Conservation (phyloP, 1,140 invertebrate species). For the Drosophila mayri region DNA sequence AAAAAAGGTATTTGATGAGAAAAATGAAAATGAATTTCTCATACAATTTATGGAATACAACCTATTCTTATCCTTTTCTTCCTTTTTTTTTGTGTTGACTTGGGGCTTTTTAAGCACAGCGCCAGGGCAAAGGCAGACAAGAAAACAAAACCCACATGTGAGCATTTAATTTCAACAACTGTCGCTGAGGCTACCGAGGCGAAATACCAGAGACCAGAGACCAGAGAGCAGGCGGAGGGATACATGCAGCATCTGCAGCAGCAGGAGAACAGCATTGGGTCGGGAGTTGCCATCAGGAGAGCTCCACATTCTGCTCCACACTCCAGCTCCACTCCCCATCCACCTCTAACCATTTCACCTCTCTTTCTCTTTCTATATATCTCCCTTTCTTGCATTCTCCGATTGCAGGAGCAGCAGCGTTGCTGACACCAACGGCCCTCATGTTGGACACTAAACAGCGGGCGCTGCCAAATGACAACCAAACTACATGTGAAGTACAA, state of each 20-base stretch:
- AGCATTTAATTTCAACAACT: slow-evolving; percentile 84
- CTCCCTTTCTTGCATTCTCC: slow-evolving; percentile 32
- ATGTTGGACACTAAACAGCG: slow-evolving; percentile 84
- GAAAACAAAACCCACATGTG: slow-evolving; percentile 82
- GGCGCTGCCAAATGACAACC: slow-evolving; percentile 83
- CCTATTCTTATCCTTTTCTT: background rate
- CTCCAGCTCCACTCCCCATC: background rate
- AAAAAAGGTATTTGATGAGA: background rate
- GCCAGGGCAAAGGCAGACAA: slow-evolving; percentile 47
- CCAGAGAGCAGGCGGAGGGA: background rate
- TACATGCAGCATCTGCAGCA: slow-evolving; percentile 34
- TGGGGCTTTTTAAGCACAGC: slow-evolving; percentile 35
- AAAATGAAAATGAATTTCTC: background rate
- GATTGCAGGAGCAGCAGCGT: slow-evolving; percentile 46
- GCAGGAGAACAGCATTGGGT: slow-evolving; percentile 39
- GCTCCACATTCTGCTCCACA: slow-evolving; percentile 31
- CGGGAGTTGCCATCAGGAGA: slow-evolving; percentile 19
- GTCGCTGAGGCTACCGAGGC: slow-evolving; percentile 69
- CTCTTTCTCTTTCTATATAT: too few relatives aligned
- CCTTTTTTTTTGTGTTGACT: slow-evolving; percentile 26
- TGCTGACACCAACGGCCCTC: slow-evolving; percentile 79
- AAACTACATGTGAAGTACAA: slow-evolving; percentile 83
- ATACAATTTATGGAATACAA: slow-evolving; percentile 1
- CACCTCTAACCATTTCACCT: slow-evolving; percentile 2
- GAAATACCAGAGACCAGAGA: slow-evolving; percentile 66